A percentile compares a stretch with the other conserved stretches of the same genome.
Conservation (phyloP, 2,797 vertebrate species). For the Phataginus tricuspis region DNA sequence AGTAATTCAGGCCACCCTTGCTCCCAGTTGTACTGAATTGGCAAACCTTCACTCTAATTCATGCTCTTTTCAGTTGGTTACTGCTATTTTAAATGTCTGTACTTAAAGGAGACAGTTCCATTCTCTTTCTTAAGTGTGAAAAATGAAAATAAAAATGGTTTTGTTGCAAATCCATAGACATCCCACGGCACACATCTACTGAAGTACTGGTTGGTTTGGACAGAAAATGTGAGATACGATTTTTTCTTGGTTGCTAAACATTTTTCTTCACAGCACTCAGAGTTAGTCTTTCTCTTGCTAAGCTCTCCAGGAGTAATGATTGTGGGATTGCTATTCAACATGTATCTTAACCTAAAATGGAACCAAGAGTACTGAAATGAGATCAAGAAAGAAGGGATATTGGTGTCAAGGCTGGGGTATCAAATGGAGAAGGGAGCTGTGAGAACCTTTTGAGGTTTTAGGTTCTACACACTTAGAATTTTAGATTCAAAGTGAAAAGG, state of each 20-base stretch:
- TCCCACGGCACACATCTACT: neutral
- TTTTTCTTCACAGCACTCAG: conserved; percentile 46
- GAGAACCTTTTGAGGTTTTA: conserved; percentile 18
- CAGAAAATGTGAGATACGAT: conserved; percentile 55
- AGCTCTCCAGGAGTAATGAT: neutral
- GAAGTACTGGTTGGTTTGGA: conserved; percentile 53
- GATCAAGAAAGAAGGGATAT: neutral
- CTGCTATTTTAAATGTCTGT: neutral
- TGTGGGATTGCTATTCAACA: conserved; percentile 24
- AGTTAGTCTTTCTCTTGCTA: neutral
- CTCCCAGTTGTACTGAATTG: neutral
- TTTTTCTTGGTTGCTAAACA: conserved; percentile 48
- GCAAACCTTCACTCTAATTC: neutral
- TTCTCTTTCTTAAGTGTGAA: conserved; percentile 16
- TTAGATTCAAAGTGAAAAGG: neutral
- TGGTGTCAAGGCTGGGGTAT: neutral
- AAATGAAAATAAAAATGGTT: neutral
- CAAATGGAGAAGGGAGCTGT: neutral
- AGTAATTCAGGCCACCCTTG: neutral
- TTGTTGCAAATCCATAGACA: neutral
- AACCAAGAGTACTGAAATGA: conserved; percentile 43
- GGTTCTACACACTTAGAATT: neutral
- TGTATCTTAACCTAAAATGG: conserved; percentile 55
- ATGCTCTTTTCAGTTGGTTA: neutral
- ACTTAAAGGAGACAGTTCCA: neutral